A percentile compares a stretch with the other conserved stretches of the same genome.
Conservation (phyloP, 2,797 vertebrate genomes). For the Premnoplex brunnescens region DNA sequence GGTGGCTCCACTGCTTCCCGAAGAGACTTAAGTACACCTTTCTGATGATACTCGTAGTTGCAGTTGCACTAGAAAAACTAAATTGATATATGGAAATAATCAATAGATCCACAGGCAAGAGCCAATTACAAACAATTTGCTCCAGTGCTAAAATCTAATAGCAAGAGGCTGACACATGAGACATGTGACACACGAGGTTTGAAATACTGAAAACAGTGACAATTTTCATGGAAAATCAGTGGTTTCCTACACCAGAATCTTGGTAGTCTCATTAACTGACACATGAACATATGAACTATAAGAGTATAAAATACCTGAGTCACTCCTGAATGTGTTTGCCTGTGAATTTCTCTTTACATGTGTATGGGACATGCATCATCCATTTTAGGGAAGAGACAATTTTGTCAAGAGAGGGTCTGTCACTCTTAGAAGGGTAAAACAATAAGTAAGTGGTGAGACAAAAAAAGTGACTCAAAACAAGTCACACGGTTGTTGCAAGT, state of each 20-base stretch:
- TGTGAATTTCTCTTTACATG: not conserved
- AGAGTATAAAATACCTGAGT: not conserved
- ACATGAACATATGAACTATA: not conserved
- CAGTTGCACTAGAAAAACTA: not conserved
- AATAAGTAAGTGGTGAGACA: not conserved
- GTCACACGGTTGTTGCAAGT: not conserved
- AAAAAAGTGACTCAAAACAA: not conserved
- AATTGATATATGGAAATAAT: not conserved
- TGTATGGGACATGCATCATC: not conserved
- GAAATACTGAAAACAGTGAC: not conserved
- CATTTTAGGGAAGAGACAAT: not conserved
- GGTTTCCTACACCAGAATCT: not conserved
- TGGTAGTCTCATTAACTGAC: not conserved
- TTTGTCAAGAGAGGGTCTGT: not conserved
- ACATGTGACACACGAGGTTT: not conserved
- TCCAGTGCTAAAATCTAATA: not conserved
- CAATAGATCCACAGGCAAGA: not conserved
- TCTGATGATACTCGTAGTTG: not conserved
- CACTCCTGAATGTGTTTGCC: not conserved
- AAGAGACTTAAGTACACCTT: not conserved
- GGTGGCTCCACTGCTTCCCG: not conserved
- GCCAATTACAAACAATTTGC: fast-evolving
- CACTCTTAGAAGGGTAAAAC: not conserved
- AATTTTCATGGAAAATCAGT: not conserved
- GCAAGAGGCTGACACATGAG: not conserved